Evolutionary conservation across 1,140 invertebrate genomes (phyloP), one percentile per base, ranked within the genome.

Genomic region (Doryteuthis pealeii): DNA sequence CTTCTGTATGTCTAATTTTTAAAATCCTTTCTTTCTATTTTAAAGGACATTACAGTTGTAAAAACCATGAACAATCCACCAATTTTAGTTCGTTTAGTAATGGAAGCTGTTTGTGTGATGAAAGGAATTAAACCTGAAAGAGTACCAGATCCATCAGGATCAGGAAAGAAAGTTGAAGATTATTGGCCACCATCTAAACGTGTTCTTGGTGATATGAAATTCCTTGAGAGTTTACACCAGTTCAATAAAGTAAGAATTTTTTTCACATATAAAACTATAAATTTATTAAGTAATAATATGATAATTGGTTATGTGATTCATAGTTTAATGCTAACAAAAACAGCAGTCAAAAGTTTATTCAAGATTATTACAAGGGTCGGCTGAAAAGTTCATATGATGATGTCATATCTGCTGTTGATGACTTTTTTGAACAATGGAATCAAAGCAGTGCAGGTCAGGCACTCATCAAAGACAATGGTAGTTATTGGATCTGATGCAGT

Each of bases 91-190:
- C 83, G 82, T 76, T 80, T 89, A 66, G 88, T 88, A 8, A 81
- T 88, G 80, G 88, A 89, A 75, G 85, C 86, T 67, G 82, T 89
- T 15, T 89, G 88, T 80, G 86, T 88, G 14, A 77, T 89, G 14
- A 88, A 86, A 73, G 86, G 85, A 67, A 80, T 88, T 73, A 88
- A 88, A 76, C 85, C 88, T 22, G 88, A 89, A 31, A 76, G 85
- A 66, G 74, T 88, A 8, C 84, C 84, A 26, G 88, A 89, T 79
- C 86, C 88, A 10, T 79, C 79, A 33, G 87, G 87, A 32, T 83
- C 82, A 18, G 88, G 88, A 10, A 88, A 88, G 77, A 89, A 88
- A 80, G 87, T 88, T 74, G 88, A 89, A 69, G 88, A 89, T 62
- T 89, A 77, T 83, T 89, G 88, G 88, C 84, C 82, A 8, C 86